Evolutionary conservation across 2,888 invertebrate species (phyloP), one percentile per base, ranked within the genome.

Genomic region (Notodonta ziczac): DNA sequence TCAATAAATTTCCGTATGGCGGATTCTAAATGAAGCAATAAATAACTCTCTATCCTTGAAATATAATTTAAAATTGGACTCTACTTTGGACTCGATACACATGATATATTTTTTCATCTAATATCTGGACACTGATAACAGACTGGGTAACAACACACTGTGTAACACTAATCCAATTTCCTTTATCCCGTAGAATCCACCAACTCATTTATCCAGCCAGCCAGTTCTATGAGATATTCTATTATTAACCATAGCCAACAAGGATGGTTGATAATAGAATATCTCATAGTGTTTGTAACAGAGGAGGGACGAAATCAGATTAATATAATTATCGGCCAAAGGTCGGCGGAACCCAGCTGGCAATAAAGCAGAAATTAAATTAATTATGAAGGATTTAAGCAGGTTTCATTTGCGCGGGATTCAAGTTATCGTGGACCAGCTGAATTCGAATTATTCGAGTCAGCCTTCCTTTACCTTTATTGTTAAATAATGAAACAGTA

Each of bases 351-450:
- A 32, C 51, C 16, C 61, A 53, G 58, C 54, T 63, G 39, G 46
- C 8, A 60, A 60, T 63, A 56, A 57, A 61, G 52, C 62, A 62
- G 51, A 62, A 67, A 66, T 72, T 64, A 62, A 61, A 72, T 70
- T 66, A 66, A 73, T 65, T 59, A 66, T 65, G 59, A 64, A 64
- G 62, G 63, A 61, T 65, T 65, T 67, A 58, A 63, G 63, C 59
- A 64, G 59, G 59, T 55, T 60, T 69, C 56, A 59, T 67, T 59
- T 61, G 44, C 56, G 52, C 58, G 48, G 61, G 60, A 70, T 70
- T 58, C 48, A 50, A 66, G 62, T 67, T 60, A 62, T 66, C 66
- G 54, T 65, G 61, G 55, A 42, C 35, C 57, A 54, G 46, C 39
- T 55, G 58, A 72, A 69, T 72, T 69, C 56, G 56, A 62, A 61